Percentiles rank a stretch among this genome's conserved stretches.
These are phyloP conservation scores for Drosophila maculinotata DNA, from an alignment of 2,888 invertebrate species.

Conservation along the genomic window DNA sequence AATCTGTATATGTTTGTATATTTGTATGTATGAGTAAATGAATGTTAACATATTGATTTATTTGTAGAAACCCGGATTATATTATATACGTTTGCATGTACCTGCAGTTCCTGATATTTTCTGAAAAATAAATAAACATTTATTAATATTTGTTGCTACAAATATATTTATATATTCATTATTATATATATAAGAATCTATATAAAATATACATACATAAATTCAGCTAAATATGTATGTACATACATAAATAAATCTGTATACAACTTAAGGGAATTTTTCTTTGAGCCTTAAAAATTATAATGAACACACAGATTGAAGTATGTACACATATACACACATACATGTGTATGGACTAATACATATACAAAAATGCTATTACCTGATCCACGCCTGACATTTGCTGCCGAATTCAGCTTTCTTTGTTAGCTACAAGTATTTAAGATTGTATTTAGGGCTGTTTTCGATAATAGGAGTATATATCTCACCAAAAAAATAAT, in stretches of 20 bases:
- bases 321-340: constrained; percentile 11
- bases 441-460: constrained; percentile 11
- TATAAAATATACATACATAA: background rate
- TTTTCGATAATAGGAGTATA: constrained; percentile 15
- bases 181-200: no score
- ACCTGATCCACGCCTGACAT: constrained; percentile 97
- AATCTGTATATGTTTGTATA: background rate
- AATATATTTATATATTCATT: no score
- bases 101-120: constrained; percentile 83
- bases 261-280: constrained; percentile 2
- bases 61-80: constrained; percentile 3
- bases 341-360: constrained; percentile 31
- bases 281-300: constrained; percentile 8
- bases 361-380: constrained; percentile 82
- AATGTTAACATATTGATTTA: constrained; percentile 5
- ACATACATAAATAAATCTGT: background rate
- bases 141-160: constrained; percentile 19
- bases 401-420: constrained; percentile 86
- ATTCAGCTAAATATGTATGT: background rate
- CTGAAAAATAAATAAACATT: constrained; percentile 65
- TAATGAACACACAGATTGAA: constrained; percentile 2
- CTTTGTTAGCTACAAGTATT: constrained; percentile 68
- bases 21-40: background rate
- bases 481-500: constrained; percentile 73
- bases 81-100: constrained; percentile 58